Evolutionary conservation across 2,888 invertebrate genomes (phyloP).

Genomic region (Cosmia trapezina): DNA sequence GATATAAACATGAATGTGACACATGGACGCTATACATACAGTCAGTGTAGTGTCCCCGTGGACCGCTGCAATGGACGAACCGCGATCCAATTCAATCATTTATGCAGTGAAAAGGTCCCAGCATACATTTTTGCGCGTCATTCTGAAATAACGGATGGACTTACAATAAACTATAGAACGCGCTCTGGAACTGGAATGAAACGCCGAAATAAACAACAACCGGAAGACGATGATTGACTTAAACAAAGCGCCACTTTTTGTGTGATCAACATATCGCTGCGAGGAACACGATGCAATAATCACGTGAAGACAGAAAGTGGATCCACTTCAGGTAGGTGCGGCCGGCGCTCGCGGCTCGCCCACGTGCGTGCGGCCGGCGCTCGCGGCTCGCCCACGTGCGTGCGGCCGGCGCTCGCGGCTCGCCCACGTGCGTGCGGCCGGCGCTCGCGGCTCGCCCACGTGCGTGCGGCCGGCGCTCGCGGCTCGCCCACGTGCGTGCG

Average conservation of each 20-base stretch:
- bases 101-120: constrained; percentile 23
- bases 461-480: no score
- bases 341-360: not conserved
- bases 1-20: not conserved
- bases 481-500: not conserved
- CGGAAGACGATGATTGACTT: not conserved
- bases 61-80: not conserved
- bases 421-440: not conserved
- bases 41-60: not conserved
- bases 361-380: no score
- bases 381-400: no score
- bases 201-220: constrained; percentile 4
- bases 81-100: constrained; percentile 20
- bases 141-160: constrained; percentile 10
- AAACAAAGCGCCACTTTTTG: not conserved
- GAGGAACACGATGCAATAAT: not conserved
- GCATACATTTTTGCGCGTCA: constrained; percentile 12
- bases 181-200: not conserved
- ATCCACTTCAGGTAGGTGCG: not conserved
- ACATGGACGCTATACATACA: not conserved
- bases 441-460: not conserved
- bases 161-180: constrained; percentile 5
- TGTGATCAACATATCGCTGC: not conserved
- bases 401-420: no score
- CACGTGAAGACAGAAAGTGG: not conserved